Conservation (phyloP, 2,113 vertebrate genomes). For the Lophura nycthemera region DNA sequence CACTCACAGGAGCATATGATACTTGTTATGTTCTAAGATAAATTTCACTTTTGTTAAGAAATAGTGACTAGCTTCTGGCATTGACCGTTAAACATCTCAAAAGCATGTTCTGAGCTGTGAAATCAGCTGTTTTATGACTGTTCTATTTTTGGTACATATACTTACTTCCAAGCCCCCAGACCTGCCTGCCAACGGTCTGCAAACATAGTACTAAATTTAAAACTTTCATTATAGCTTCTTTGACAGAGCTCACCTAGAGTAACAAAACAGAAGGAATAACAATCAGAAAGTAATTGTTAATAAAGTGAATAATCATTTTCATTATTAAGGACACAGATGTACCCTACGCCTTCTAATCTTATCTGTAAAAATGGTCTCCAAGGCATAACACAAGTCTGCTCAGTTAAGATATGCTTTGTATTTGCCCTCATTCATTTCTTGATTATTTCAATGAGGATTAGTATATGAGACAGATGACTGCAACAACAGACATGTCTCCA, state of each 20-base stretch:
- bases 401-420: neutral
- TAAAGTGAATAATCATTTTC: neutral
- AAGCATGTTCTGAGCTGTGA: neutral
- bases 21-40: neutral
- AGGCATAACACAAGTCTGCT: neutral
- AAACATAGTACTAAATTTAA: conserved; percentile 97
- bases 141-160: neutral
- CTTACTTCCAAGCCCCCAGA: conserved; percentile 94
- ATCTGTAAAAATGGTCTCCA: neutral
- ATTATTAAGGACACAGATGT: neutral
- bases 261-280: neutral
- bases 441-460: neutral
- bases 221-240: conserved; percentile 98
- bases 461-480: neutral
- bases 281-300: neutral
- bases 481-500: neutral
- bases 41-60: neutral
- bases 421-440: neutral
- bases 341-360: neutral
- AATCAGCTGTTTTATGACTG: neutral
- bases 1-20: neutral
- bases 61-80: neutral
- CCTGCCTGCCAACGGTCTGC: conserved; percentile 97
- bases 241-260: conserved; percentile 94
- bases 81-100: neutral